Base-by-base conservation (phyloP, 2,888 invertebrate species). In the Macrostomum cliftonense region DNA sequence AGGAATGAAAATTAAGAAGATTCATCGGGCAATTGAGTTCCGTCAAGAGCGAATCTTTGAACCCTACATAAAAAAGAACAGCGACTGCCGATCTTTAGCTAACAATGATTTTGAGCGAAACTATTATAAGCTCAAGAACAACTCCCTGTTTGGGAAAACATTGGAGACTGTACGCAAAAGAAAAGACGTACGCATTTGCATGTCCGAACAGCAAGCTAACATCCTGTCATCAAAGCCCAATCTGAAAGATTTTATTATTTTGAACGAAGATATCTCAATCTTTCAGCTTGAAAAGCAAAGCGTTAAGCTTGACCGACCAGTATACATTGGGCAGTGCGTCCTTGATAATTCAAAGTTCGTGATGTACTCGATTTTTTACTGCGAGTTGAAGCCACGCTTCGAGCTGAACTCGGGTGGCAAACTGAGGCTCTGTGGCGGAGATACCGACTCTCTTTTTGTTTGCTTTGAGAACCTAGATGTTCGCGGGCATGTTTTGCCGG, bases 151-250 rank as follows among this genome's bases (percentile, higher is more conserved):
- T 40, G 42, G 42, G 12, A 40, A 40, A 40, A 40, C 42, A 5
- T 12, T 70, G 61, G 68, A 70, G 56, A 71, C 71, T 58, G 61
- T 67, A 13, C 54, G 63, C 37, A 70, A 69, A 42, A 56, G 60
- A 45, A 56, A 60, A n/a, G 60, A 65, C 54, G 57, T 74, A 1
- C 47, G 53, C 21, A 43, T 64, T 14, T 53, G 54, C 2, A 44
- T 49, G 13, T 45, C 40, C 13, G 39, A 42, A 16, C 16, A 17
- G 9, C 39, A 36, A 39, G 37, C 42, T 9, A 46, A 39, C 17
- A 46, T 11, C 40, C 44, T 37, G 20, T 14, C 13, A 42, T 45
- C 39, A 56, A 54, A 47, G 55, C 56, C 19, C 52, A 52, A 14
- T 51, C 55, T 53, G 12, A 19, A n/a, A 11, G 14, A 14, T n/a